Conservation (phyloP, 1,140 invertebrate species). For the Bombus ignitus region DNA sequence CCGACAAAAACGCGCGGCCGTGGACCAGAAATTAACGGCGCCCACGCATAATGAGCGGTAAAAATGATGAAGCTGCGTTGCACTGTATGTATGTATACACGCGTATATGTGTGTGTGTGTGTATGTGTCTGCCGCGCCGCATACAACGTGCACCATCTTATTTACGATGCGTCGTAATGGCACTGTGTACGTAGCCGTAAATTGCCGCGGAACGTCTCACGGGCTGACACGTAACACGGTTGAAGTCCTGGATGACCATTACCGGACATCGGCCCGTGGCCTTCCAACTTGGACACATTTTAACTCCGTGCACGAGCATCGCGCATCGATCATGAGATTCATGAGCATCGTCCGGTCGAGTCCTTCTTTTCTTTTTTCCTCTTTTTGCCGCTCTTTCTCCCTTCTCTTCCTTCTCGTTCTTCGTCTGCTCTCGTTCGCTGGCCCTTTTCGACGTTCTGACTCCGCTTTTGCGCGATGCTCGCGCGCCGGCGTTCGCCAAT, state of each 20-base stretch:
- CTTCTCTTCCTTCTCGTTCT: background rate
- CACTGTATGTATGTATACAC: background rate
- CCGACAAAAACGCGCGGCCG: constrained; percentile 1
- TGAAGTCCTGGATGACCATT: constrained; percentile 66
- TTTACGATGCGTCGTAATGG: constrained; percentile 62
- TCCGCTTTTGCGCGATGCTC: constrained; percentile 8
- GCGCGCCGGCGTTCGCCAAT: constrained; percentile 46
- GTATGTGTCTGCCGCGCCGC: background rate
- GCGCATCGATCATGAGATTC: constrained; percentile 76
- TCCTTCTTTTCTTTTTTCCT: background rate
- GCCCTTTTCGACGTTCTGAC: constrained; percentile 21
- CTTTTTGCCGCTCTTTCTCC: background rate
- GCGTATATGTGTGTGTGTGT: rapidly evolving
- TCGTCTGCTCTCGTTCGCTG: constrained; percentile 19
- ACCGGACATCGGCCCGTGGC: constrained; percentile 69
- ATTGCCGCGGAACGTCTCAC: constrained; percentile 67
- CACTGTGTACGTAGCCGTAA: constrained; percentile 67
- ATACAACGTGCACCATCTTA: constrained; percentile 49
- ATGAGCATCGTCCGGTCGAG: constrained; percentile 65
- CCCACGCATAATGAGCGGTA: constrained; percentile 28
- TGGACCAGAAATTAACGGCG: constrained; percentile 39
- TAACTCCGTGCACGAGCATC: constrained; percentile 64
- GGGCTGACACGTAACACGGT: constrained; percentile 70
- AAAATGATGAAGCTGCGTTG: constrained; percentile 29
- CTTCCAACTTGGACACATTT: constrained; percentile 69